phyloP scores from a whole-genome alignment of 1,140 invertebrate species.

The Pogonomyrmex californicus region DNA sequence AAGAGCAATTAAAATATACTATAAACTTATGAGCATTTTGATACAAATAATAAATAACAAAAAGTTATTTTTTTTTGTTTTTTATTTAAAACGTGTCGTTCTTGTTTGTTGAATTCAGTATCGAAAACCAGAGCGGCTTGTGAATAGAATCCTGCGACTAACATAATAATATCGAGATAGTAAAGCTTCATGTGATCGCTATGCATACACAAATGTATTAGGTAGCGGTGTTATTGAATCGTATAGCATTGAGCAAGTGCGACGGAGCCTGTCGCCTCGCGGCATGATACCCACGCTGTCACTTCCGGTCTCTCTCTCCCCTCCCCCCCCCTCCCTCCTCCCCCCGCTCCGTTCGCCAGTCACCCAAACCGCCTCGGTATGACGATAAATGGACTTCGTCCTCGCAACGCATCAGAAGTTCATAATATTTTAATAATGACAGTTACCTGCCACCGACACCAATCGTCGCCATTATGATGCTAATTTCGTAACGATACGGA shows the following conservation, averaged over 20 bases:
- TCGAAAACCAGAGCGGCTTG: not conserved
- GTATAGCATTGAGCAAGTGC: conserved; percentile 65
- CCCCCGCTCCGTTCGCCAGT: not conserved
- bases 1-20: not conserved
- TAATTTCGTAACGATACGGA: conserved; percentile 62
- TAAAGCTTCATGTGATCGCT: not conserved
- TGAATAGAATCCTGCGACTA: conserved; percentile 15
- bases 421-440: conserved; percentile 72
- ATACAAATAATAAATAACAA: not conserved
- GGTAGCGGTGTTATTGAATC: conserved; percentile 63
- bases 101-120: not conserved
- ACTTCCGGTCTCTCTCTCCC: conserved; percentile 41
- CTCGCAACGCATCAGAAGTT: conserved; percentile 64
- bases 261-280: conserved; percentile 63
- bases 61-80: not conserved
- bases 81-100: not conserved
- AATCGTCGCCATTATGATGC: conserved; percentile 52
- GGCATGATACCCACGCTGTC: conserved; percentile 53
- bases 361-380: conserved; percentile 13
- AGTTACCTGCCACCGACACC: conserved; percentile 11
- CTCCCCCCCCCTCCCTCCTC: not conserved
- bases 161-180: conserved; percentile 3
- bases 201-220: conserved; percentile 54
- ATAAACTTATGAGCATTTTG: not conserved
- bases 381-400: conserved; percentile 37